Conservation (phyloP, 2,888 invertebrate genomes). For the Spodoptera picta region DNA sequence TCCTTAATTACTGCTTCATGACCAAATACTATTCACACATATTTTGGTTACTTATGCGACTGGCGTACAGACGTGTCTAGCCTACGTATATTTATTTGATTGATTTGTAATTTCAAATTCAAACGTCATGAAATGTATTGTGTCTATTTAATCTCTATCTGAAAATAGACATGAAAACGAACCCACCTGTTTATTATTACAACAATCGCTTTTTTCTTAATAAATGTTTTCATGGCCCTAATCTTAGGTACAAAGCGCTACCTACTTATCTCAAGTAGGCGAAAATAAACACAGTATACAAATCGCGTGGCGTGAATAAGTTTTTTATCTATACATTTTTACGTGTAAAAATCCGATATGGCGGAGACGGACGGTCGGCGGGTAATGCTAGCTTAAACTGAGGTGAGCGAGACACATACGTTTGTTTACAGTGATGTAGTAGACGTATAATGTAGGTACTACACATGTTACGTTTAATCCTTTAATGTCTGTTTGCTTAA, state of each 20-base stretch:
- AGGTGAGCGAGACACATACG: constrained; percentile 58
- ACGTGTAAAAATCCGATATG: constrained; percentile 35
- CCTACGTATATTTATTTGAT: constrained; percentile 27
- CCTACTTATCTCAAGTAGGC: constrained; percentile 55
- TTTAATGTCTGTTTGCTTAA: constrained; percentile 67
- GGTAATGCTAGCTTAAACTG: constrained; percentile 56
- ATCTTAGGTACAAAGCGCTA: constrained; percentile 65
- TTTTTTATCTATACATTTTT: constrained; percentile 39
- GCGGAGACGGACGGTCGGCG: constrained; percentile 52
- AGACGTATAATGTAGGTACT: constrained; percentile 28
- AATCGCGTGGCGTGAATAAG: constrained; percentile 63
- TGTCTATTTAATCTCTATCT: neutral
- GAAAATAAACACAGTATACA: constrained; percentile 17
- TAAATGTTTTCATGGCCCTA: constrained; percentile 80
- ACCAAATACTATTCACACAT: constrained; percentile 34
- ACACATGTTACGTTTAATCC: constrained; percentile 67
- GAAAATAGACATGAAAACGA: neutral
- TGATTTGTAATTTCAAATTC: constrained; percentile 17
- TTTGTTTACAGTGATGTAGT: constrained; percentile 58
- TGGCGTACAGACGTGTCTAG: constrained; percentile 1
- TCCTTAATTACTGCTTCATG: constrained; percentile 45
- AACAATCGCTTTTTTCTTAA: constrained; percentile 69
- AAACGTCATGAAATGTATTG: neutral
- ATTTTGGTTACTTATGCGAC: constrained; percentile 8
- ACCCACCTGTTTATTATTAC: constrained; percentile 68